Base-by-base conservation (phyloP, 2,113 vertebrate species). In the Anguilla rostrata region DNA sequence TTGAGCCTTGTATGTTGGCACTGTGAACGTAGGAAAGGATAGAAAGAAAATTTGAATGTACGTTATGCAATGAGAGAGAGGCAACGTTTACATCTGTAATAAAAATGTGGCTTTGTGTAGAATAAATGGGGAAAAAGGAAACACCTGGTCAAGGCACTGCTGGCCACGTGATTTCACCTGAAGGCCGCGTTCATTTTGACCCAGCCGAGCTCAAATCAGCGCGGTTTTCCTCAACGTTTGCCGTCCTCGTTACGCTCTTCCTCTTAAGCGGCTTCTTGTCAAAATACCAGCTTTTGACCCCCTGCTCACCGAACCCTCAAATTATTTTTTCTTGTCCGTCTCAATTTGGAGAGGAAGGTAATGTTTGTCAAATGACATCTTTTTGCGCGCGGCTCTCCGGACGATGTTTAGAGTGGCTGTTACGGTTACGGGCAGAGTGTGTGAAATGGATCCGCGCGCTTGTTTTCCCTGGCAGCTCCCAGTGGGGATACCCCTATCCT, bases 271-370 rank as follows among this genome's bases (percentile, higher is more conserved):
- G 94, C 93, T 92, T 91, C 82, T 88, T 93, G 93, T 94, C 92
- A 94, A 95, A 95, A 94, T 92, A 94, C 39, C 60, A 14, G 81
- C 46, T 7, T 78, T 80, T 81, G 81, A 11, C n/a, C 26, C 5
- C 81, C 87, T 71, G 86, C 84, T 56, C 78, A 82, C 82, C 86
- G 0, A 16, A 86, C 87, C 56, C 75, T 88, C 15, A 56, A 82
- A 93, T 94, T 94, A 91, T 94, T 94, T 94, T 93, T 87, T 83
- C 92, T 89, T 89, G 92, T 94, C 92, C 66, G 79, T 92, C 89
- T 91, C 89, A 88, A 92, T 94, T 92, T 89, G 39, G 82, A 83
- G 57, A 85, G 89, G 86, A 81, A 90, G 92, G 91, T 88, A 89
- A 91, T 92, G 91, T 94, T 94, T 94, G 92, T 92, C 84, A 90